Conservation (phyloP, 2,113 vertebrate species). For the Rhynchopsitta pachyrhyncha region DNA sequence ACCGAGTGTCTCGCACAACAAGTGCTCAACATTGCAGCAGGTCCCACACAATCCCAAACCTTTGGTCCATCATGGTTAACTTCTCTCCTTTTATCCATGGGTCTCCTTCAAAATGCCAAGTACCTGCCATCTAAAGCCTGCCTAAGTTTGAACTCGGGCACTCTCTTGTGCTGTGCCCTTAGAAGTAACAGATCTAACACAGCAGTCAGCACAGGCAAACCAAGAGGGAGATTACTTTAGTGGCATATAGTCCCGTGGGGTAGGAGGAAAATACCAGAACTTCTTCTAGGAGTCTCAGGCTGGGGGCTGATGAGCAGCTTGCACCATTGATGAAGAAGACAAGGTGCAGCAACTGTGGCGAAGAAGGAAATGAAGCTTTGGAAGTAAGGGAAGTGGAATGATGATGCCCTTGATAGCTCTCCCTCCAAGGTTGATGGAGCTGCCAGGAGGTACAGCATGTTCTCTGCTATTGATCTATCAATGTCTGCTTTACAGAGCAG, state of each 20-base stretch:
- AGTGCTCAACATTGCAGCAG: background rate
- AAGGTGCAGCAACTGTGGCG: background rate
- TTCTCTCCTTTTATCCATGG: background rate
- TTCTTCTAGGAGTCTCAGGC: background rate
- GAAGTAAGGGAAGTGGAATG: background rate
- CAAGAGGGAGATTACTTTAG: background rate
- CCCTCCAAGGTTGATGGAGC: slow-evolving; percentile 60
- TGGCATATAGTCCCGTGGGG: background rate
- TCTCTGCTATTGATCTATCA: slow-evolving; percentile 70
- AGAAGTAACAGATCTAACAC: background rate
- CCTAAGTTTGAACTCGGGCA: background rate
- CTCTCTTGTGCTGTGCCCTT: background rate
- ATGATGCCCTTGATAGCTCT: slow-evolving; percentile 18
- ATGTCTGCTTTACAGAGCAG: slow-evolving; percentile 59
- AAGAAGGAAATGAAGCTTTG: background rate
- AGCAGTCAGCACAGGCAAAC: background rate
- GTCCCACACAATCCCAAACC: background rate
- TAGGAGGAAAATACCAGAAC: background rate
- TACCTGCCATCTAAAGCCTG: background rate
- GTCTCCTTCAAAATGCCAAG: background rate
- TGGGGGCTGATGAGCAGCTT: background rate
- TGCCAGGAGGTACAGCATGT: slow-evolving; percentile 63
- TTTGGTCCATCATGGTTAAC: background rate
- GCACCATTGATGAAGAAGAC: background rate
- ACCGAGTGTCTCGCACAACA: background rate